These are phyloP conservation scores for Drosophila gunungcola DNA, from an alignment of 1,140 invertebrate genomes.

Conservation along the genomic window DNA sequence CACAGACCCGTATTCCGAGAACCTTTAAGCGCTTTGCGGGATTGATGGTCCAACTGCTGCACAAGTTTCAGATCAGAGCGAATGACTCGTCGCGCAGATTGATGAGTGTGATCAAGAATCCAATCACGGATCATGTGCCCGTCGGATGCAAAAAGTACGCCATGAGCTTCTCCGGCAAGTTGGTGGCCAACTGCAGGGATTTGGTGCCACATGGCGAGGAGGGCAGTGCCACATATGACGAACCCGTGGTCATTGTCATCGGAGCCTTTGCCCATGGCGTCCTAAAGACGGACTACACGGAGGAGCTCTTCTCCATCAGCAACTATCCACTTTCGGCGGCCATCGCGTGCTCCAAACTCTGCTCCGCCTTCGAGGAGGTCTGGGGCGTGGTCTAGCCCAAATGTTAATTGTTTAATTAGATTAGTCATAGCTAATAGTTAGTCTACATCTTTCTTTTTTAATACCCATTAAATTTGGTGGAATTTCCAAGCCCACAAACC, in stretches of 20 bases:
- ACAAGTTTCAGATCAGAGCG: slow-evolving; percentile 96
- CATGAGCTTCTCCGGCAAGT: slow-evolving; percentile 95
- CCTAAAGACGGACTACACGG: slow-evolving; percentile 95
- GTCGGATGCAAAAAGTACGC: slow-evolving; percentile 96
- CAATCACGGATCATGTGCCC: slow-evolving; percentile 97
- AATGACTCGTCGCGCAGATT: slow-evolving; percentile 95
- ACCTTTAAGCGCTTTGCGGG: slow-evolving; percentile 99
- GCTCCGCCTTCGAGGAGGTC: slow-evolving; percentile 97
- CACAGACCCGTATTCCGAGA: slow-evolving; percentile 98
- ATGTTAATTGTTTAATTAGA: background rate
- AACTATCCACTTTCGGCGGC: slow-evolving; percentile 98
- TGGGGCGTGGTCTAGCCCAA: slow-evolving; percentile 91
- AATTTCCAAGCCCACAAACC: background rate
- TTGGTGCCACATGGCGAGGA: slow-evolving; percentile 89
- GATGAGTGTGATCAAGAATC: slow-evolving; percentile 99
- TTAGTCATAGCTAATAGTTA: slow-evolving; percentile 24
- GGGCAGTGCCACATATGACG: slow-evolving; percentile 86
- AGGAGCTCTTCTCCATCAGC: slow-evolving; percentile 96
- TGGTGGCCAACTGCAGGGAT: slow-evolving; percentile 91
- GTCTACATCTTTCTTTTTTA: background rate
- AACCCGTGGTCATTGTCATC: slow-evolving; percentile 95
- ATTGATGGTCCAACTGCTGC: slow-evolving; percentile 98
- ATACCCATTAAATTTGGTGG: background rate
- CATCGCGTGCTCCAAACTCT: slow-evolving; percentile 98
- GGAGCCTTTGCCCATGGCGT: slow-evolving; percentile 99